phyloP scores from a whole-genome alignment of 2,888 invertebrate genomes.

The Drosophila quinaria region DNA sequence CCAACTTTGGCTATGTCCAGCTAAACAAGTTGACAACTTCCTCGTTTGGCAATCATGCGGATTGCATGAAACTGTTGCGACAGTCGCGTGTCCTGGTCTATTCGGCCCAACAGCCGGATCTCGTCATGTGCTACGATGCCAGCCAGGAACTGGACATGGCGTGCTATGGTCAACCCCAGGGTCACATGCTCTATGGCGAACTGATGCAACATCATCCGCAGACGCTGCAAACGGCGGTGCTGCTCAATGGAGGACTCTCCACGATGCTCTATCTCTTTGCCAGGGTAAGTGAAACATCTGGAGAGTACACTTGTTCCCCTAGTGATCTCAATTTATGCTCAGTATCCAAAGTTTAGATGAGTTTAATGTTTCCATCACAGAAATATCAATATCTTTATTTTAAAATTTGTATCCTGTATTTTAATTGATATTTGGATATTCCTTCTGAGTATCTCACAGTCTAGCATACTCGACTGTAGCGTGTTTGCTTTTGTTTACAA shows the following conservation, averaged over 20 bases:
- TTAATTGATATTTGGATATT: too few species aligned
- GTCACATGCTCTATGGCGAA: conserved; percentile 83
- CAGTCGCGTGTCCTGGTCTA: conserved; percentile 88
- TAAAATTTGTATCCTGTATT: too few species aligned
- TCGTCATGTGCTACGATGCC: conserved; percentile 85
- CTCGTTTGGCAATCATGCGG: conserved; percentile 75
- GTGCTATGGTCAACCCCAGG: conserved; percentile 73
- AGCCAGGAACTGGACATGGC: conserved; percentile 73
- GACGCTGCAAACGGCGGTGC: conserved; percentile 83
- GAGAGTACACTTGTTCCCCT: not conserved
- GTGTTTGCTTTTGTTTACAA: too few species aligned
- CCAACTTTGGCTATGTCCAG: conserved; percentile 84
- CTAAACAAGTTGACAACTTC: conserved; percentile 73
- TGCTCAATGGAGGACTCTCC: conserved; percentile 88
- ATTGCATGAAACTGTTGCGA: conserved; percentile 87
- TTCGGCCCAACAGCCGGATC: conserved; percentile 88
- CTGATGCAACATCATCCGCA: conserved; percentile 75
- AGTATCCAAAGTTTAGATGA: not conserved
- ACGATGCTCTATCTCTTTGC: conserved; percentile 90
- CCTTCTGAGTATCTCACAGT: not conserved
- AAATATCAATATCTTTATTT: too few species aligned
- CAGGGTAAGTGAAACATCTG: conserved; percentile 86
- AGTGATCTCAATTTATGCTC: not conserved
- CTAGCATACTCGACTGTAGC: not conserved
- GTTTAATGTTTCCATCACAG: too few species aligned